Evolutionary conservation across 2,113 vertebrate species (phyloP).

Genomic region (Urocynchramus pylzowi): DNA sequence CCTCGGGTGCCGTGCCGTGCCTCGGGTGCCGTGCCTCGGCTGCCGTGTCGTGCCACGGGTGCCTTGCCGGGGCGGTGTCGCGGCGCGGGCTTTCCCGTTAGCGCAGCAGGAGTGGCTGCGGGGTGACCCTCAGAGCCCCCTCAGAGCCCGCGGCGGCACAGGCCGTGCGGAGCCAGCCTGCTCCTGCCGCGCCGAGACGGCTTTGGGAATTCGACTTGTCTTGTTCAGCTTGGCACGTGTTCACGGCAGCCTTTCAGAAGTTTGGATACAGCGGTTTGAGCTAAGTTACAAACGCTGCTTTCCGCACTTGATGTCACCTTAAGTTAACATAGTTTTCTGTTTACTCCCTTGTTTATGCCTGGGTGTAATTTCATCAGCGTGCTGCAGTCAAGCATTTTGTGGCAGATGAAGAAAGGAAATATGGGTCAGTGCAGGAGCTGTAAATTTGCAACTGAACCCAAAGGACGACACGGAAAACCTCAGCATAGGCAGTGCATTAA

Average conservation of each 20-base stretch:
- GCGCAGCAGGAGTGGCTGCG: neutral
- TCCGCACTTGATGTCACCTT: neutral
- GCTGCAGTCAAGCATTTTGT: neutral
- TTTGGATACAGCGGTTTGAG: neutral
- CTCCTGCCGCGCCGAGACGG: rapidly evolving
- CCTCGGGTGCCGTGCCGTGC: too few relatives aligned
- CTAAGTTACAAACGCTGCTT: neutral
- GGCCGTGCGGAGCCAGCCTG: rapidly evolving
- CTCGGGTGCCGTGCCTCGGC: too few relatives aligned
- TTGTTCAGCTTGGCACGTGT: rapidly evolving
- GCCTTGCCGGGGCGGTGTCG: neutral
- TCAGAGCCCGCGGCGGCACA: rapidly evolving
- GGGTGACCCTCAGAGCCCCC: too few relatives aligned
- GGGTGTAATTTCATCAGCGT: neutral
- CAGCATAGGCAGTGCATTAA: neutral
- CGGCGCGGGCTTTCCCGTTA: neutral
- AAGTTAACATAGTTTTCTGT: neutral
- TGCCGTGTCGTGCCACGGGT: neutral
- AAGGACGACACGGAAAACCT: neutral
- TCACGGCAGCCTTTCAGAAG: neutral
- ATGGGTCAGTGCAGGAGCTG: neutral
- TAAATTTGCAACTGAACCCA: neutral
- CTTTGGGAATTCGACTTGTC: rapidly evolving
- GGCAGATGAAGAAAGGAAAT: neutral
- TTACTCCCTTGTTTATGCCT: neutral